These are phyloP conservation scores for Caligus rogercresseyi DNA, from an alignment of 1,140 invertebrate genomes.

Conservation along the genomic window DNA sequence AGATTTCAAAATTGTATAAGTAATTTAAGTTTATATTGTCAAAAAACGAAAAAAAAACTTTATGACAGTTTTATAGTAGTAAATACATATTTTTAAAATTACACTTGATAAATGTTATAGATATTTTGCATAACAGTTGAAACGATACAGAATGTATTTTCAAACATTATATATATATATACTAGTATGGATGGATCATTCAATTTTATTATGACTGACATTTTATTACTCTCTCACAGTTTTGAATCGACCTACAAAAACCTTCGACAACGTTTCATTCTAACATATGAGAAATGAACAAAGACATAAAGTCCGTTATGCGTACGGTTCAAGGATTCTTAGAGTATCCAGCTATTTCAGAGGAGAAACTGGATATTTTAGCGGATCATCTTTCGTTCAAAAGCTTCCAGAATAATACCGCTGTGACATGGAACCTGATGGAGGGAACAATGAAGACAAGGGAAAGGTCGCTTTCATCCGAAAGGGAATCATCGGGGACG, in stretches of 20 bases:
- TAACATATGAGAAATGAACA: not conserved
- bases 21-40: too few species aligned
- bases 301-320: not conserved
- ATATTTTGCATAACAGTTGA: too few species aligned
- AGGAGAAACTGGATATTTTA: not conserved
- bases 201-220: not conserved
- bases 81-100: too few species aligned
- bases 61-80: too few species aligned
- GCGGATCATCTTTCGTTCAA: not conserved
- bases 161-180: too few species aligned
- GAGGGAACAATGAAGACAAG: not conserved
- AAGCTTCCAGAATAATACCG: not conserved
- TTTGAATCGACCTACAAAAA: not conserved
- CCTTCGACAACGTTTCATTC: not conserved
- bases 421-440: not conserved
- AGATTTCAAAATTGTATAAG: too few species aligned
- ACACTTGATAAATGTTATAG: too few species aligned
- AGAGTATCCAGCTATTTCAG: not conserved
- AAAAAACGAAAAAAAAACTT: too few species aligned
- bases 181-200: too few species aligned
- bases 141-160: too few species aligned
- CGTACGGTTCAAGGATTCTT: not conserved
- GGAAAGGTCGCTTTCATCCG: not conserved
- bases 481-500: not conserved
- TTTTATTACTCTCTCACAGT: not conserved